Evolutionary conservation across 2,113 vertebrate species (phyloP).

Genomic region (Pongo abelii): DNA sequence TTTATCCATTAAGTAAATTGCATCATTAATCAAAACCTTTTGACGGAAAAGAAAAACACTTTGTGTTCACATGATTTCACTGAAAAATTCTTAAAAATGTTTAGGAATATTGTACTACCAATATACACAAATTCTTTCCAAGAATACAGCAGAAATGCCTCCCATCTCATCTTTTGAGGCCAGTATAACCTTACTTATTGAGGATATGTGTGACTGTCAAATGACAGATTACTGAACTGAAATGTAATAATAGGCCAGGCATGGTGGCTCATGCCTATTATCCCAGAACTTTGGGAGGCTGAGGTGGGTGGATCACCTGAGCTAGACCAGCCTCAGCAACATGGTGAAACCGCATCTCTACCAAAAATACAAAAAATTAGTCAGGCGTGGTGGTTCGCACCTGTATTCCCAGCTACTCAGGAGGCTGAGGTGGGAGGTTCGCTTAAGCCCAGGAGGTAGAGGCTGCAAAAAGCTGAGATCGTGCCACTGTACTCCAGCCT

Average conservation of each 20-base stretch:
- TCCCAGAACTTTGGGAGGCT: too few relatives aligned
- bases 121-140: not conserved
- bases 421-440: too few relatives aligned
- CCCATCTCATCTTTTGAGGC: not conserved
- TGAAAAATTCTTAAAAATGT: conserved; percentile 12
- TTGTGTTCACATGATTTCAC: not conserved
- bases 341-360: too few relatives aligned
- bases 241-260: not conserved
- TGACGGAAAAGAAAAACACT: not conserved
- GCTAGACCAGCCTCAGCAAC: too few relatives aligned
- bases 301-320: too few relatives aligned
- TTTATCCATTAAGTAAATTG: not conserved
- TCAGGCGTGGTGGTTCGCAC: too few relatives aligned
- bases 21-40: not conserved
- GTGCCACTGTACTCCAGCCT: too few relatives aligned
- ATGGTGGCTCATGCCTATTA: too few relatives aligned
- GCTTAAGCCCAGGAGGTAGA: too few relatives aligned
- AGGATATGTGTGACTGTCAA: not conserved
- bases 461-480: too few relatives aligned
- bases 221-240: not conserved
- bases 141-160: not conserved
- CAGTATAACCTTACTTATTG: not conserved
- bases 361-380: too few relatives aligned
- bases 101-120: not conserved
- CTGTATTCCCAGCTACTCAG: too few relatives aligned